These are phyloP conservation scores for Eulemur rufifrons DNA, from an alignment of 2,113 vertebrate species.

Conservation along the genomic window DNA sequence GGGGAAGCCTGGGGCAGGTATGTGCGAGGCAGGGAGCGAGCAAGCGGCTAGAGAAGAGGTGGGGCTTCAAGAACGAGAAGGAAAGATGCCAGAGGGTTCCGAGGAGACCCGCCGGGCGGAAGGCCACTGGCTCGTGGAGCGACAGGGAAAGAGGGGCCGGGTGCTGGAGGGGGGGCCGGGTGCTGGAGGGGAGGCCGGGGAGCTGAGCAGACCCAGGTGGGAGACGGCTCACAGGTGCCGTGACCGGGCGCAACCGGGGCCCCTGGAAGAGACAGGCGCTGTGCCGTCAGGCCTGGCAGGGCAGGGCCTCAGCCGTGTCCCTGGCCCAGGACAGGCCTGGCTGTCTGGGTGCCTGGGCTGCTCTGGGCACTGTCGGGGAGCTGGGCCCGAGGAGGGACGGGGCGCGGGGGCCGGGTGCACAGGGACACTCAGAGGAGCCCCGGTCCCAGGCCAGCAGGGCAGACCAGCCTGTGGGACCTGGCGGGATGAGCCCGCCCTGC, in stretches of 20 bases:
- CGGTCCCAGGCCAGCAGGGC: fast-evolving
- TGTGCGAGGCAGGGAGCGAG: background rate
- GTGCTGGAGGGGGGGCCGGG: fast-evolving
- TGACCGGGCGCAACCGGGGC: background rate
- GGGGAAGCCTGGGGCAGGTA: background rate
- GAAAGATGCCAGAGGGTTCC: background rate
- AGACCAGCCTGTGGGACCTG: background rate
- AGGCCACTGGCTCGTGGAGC: too few species aligned
- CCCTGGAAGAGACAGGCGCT: background rate
- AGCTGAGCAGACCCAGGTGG: background rate
- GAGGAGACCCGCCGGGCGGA: background rate
- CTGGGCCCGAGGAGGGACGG: fast-evolving
- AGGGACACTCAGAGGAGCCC: background rate
- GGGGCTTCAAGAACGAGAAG: background rate
- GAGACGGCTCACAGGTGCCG: background rate
- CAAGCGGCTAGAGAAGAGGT: background rate
- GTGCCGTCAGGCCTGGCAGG: too few species aligned
- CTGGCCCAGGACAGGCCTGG: too few species aligned
- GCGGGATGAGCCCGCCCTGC: background rate
- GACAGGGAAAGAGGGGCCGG: background rate
- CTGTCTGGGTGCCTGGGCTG: too few species aligned
- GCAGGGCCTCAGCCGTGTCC: background rate
- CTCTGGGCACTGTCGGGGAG: fast-evolving
- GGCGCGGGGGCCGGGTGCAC: background rate
- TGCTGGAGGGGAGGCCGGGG: fast-evolving